phyloP scores from a whole-genome alignment of 2,113 vertebrate species.

The Tragelaphus scriptus region DNA sequence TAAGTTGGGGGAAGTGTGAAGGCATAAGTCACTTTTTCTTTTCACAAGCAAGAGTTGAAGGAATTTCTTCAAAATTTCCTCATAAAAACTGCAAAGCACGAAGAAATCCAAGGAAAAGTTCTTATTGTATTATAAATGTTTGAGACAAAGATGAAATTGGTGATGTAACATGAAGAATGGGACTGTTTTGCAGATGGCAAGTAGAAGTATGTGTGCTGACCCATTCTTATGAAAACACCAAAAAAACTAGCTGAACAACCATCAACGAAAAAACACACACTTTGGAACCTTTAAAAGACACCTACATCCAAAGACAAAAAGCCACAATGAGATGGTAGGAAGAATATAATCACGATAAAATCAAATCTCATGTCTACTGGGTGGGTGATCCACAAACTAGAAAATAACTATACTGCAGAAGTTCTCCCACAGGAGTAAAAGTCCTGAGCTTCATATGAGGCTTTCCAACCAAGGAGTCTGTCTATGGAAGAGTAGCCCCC shows the following conservation, averaged over 20 bases:
- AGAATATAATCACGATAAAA: neutral
- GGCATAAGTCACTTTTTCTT: neutral
- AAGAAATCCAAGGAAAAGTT: neutral
- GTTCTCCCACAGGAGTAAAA: neutral
- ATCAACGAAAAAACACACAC: neutral
- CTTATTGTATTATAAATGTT: neutral
- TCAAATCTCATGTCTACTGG: neutral
- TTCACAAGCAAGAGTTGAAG: neutral
- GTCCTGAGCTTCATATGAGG: neutral
- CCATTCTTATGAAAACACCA: neutral
- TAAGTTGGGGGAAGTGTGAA: neutral
- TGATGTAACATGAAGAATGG: neutral
- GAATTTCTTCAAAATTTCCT: neutral
- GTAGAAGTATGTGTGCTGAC: neutral
- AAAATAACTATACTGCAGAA: neutral
- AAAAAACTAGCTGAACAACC: neutral
- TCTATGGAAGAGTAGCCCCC: neutral
- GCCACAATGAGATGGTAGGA: neutral
- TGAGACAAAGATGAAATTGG: neutral
- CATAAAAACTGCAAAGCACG: neutral
- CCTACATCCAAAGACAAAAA: neutral
- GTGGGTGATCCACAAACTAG: neutral
- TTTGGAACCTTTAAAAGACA: neutral
- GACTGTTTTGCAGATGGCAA: neutral
- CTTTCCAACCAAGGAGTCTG: neutral